Evolutionary conservation across 2,113 vertebrate species (phyloP), one percentile per base, ranked within the genome.

Genomic region (Psittacula cyanocephala): DNA sequence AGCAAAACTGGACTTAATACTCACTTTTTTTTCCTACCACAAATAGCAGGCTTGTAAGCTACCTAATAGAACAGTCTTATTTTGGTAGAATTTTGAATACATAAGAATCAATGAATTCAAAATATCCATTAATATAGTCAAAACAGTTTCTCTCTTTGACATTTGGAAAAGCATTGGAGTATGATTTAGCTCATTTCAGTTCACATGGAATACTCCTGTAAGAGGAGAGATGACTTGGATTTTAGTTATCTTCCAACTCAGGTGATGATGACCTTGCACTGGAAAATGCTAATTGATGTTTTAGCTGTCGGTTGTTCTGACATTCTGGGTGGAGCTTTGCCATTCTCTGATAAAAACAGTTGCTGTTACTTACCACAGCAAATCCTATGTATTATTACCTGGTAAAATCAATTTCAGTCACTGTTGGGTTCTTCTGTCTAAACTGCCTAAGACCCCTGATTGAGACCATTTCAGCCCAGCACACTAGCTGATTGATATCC

Each of bases 171-270:
- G 16, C n/a, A 60, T 75, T 39, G 53, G 9, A 63, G 29, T 47
- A 62, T 44, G 37, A 82, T 69, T 84, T 77, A 77, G 31, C 49
- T 93, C 29, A 31, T 91, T 91, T 91, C 37, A 67, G 31, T 80
- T 91, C 62, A 59, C 49, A 50, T 55, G 35, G 72, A 24, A 77
- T 11, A 47, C 49, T 88, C 41, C 57, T 49, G 35, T 86, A 70
- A 81, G 68, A 88, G 59, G 47, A 76, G 24, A 78, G 44, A 57
- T 70, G 35, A 53, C 53, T 85, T 5, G 13, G 39, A 57, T 84
- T 77, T 64, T 24, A 68, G 10, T 67, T 53, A 14, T 43, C 86
- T 85, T 91, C 69, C 31, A 80, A 37, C 50, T 64, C 55, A 5
- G n/a, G 39, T 43, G 79, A 41, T 7, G 24, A 77, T 23, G 79